Evolutionary conservation across 2,113 vertebrate species (phyloP).

Genomic region (Campylomormyrus tamandua): DNA sequence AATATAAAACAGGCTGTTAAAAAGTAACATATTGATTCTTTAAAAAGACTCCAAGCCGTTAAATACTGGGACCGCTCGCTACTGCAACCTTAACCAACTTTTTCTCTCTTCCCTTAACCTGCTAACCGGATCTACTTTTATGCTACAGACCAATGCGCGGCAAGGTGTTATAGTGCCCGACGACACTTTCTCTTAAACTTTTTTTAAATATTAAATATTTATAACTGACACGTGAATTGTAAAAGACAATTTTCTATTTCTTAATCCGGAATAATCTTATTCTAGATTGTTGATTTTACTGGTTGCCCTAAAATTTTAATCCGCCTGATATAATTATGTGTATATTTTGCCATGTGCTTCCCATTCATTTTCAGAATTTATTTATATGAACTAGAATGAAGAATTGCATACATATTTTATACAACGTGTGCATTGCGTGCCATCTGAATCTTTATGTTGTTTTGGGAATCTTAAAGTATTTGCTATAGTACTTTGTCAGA

Average conservation of each 20-base stretch:
- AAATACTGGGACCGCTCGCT: slow-evolving; percentile 48
- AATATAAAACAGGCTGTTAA: slow-evolving; percentile 16
- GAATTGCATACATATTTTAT: not conserved
- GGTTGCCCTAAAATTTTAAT: not conserved
- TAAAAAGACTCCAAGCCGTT: slow-evolving; percentile 38
- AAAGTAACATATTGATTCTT: slow-evolving; percentile 20
- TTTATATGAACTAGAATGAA: not conserved
- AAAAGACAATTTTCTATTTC: not conserved
- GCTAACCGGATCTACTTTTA: slow-evolving; percentile 40
- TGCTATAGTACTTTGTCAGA: not conserved
- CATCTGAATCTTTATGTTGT: not conserved
- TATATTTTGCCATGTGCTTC: not conserved
- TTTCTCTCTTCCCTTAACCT: slow-evolving; percentile 55
- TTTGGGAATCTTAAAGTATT: not conserved
- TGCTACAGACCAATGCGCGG: slow-evolving; percentile 23
- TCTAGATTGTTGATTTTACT: not conserved
- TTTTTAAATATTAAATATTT: not conserved
- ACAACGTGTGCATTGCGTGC: not conserved
- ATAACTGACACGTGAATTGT: not conserved
- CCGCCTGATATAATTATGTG: not conserved
- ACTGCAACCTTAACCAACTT: slow-evolving; percentile 54
- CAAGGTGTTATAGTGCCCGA: slow-evolving; percentile 9
- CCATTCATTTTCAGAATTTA: not conserved
- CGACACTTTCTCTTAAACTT: not conserved
- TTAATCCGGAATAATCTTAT: not conserved